Evolutionary conservation across 2,113 vertebrate species (phyloP).

Genomic region (Vulpes ferrilata): DNA sequence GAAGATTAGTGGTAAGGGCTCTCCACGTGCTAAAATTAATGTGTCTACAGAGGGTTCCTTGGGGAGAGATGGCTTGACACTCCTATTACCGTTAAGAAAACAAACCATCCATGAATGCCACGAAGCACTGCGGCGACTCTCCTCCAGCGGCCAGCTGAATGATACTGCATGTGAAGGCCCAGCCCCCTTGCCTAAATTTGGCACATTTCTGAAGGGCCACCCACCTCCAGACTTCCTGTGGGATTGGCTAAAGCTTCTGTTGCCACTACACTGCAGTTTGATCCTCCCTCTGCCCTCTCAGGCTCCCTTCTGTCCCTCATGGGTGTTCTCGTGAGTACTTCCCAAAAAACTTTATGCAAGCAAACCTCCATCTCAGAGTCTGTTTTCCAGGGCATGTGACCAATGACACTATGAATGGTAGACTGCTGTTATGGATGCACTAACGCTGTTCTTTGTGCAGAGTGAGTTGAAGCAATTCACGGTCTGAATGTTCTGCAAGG

Average conservation of each 20-base stretch:
- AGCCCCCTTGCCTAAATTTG: background rate
- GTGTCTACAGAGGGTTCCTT: background rate
- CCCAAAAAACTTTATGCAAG: background rate
- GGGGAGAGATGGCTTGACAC: background rate
- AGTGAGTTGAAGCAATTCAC: background rate
- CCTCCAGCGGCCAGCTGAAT: background rate
- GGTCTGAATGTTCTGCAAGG: background rate
- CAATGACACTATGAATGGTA: background rate
- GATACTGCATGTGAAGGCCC: background rate
- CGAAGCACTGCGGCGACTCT: background rate
- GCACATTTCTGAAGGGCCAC: background rate
- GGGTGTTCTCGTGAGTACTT: background rate
- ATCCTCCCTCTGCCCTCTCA: background rate
- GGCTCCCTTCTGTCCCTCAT: background rate
- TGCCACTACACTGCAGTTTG: too few relatives aligned
- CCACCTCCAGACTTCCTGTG: background rate
- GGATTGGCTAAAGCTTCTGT: background rate
- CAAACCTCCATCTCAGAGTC: background rate
- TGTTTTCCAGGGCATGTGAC: background rate
- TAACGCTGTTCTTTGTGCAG: background rate
- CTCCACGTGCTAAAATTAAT: background rate
- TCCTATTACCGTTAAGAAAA: background rate
- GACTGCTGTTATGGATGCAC: background rate
- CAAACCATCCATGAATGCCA: background rate
- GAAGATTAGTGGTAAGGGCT: background rate